Base-by-base conservation (phyloP, 2,113 vertebrate species). In the Phrynosoma platyrhinos region DNA sequence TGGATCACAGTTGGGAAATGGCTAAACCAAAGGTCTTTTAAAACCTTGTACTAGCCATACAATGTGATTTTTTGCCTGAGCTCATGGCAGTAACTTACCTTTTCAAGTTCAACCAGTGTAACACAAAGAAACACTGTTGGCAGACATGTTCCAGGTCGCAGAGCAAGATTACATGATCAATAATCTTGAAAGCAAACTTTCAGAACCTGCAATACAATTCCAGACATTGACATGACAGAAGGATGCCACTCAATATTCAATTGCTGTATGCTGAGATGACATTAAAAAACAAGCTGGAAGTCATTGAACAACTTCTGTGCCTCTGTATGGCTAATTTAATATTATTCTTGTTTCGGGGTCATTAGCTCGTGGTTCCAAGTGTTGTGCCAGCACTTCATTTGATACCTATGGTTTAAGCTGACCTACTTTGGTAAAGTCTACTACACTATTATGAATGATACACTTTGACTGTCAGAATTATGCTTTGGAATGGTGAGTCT, bases 81-180 rank as follows among this genome's bases (percentile, higher is more conserved):
- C 88, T 93, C 74, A 0, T 58, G 91, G 14, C 85, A 84, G 91
- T 1, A 68, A 83, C 91, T 90, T 90, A 82, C 79, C 89, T 90
- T 20, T 74, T 90, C 0, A 47, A 90, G 89, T 88, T 66, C 82
- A 89, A 78, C 81, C 58, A 0, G 1, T 88, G 85, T 32, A 68
- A 83, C 68, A 9, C 18, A 0, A 7, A 90, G 91, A 69, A 90
- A 80, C 0, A 1, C 82, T 86, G 87, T 6, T 93, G 93, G 76
- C 89, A 94, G 95, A 86, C 87, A 84, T 62, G 87, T 95, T 95
- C 90, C 91, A 82, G 94, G 89, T 94, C 91, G 88, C 0, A 72
- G 93, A 93, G 75, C 85, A 88, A 86, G 86, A 88, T 3, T 93
- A 85, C 79, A 40, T 92, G 93, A 94, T 95, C 95, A 92, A 88